Base-by-base conservation (phyloP, 2,797 vertebrate species). In the Clamator glandarius region DNA sequence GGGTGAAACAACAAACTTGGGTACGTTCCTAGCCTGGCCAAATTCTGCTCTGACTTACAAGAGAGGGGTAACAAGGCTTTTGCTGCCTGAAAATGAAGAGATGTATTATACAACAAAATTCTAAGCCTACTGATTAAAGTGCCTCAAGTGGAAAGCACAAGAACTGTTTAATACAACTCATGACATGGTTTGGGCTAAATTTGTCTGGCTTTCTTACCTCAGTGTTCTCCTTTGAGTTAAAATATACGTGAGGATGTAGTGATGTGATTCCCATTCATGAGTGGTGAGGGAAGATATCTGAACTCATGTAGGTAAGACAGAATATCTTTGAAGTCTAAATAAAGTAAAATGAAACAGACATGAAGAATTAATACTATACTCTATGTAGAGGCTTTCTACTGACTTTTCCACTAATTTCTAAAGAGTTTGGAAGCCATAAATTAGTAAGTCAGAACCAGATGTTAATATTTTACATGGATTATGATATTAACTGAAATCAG, bases 301-400 rank as follows among this genome's bases (percentile, higher is more conserved):
- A 87, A 82, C 35, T 89, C 29, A 31, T 51, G 68, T 87, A 73
- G 72, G 48, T 50, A 76, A 46, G 12, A 54, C 0, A 84, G 66
- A 87, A 29, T 59, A 76, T 68, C 51, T 89, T 89, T 87, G 67
- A 91, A 82, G 63, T 68, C 55, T 84, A 92, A 92, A 81, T 87
- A 89, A 87, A 92, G 75, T 52, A 72, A 92, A 94, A 92, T 61
- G 5, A 87, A 91, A 89, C 50, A 90, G 42, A 80, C n/a, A 31
- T 31, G 36, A 85, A 87, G n/a, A 79, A 88, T 73, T 85, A 88
- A 74, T 74, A 31, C 29, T 67, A 25, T 42, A 8, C 17, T 90
- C 29, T 67, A 15, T 19, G 33, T 44, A 75, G 51, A 92, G 73
- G 42, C 63, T 85, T 59, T 90, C 64, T 77, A 83, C 21, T 13